Evolutionary conservation across 2,113 vertebrate species (phyloP), one percentile per base, ranked within the genome.

Genomic region (Riparia riparia): DNA sequence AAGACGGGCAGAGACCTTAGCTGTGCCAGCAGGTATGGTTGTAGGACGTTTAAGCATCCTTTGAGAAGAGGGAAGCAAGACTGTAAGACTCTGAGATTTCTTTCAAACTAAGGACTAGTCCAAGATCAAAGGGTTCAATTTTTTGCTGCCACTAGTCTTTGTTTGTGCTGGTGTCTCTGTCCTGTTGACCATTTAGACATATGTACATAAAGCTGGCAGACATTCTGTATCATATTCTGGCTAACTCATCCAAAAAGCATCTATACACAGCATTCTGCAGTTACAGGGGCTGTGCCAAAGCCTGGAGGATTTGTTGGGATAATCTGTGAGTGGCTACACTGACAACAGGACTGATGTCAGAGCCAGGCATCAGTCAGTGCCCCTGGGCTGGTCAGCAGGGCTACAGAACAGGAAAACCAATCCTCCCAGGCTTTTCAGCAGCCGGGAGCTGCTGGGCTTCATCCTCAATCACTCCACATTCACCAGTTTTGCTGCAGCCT

Each of bases 381-480:
- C 41, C 20, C 12, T 11, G 49, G 25, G 19, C 17, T 1, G 1
- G 21, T 69, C 34, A 32, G 34, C 44, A 56, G 51, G 63, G 29
- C 66, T 61, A 18, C 37, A 82, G 53, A 82, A 16, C 20, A 86
- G 56, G 31, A n/a, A 84, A 51, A 26, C 3, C 8, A 4, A 7
- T 39, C 69, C 45, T 82, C 2, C 15, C 18, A 50, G 65, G 45
- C 9, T 82, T 85, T 91, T 32, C 37, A 16, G n/a, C 21, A n/a
- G 14, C 29, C 16, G 34, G 70, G 53, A 72, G 12, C 53, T 32
- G 3, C 53, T 91, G 73, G 73, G 54, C 11, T 82, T 65, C n/a
- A 7, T 53, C 26, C 29, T 85, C 32, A 5, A 0, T 28, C 1
- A 0, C 24, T 82, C 28, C 56, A 11, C 14, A 3, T 29, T 42